Conservation (phyloP, 2,113 vertebrate species). For the Lucifuga dentata region DNA sequence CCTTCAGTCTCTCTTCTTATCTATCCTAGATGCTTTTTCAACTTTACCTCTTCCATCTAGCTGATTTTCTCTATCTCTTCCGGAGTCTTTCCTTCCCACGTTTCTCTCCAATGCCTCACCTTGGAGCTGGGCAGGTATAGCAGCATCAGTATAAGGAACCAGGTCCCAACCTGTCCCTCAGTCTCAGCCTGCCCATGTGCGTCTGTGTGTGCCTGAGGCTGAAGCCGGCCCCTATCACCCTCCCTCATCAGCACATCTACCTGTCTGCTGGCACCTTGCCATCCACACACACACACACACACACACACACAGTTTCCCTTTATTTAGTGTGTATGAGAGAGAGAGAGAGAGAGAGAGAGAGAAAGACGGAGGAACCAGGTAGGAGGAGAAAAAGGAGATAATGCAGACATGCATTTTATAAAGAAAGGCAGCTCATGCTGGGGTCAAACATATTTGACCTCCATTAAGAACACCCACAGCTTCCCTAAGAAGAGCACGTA, state of each 20-base stretch:
- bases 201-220: constrained; percentile 53
- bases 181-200: constrained; percentile 58
- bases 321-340: constrained; percentile 60
- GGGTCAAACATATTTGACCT: constrained; percentile 68
- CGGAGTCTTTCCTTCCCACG: constrained; percentile 59
- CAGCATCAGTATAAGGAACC: constrained; percentile 65
- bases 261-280: constrained; percentile 75
- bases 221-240: constrained; percentile 60
- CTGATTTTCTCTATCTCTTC: constrained; percentile 20
- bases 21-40: constrained; percentile 4
- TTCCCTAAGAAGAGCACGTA: constrained; percentile 34
- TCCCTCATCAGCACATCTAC: constrained; percentile 74
- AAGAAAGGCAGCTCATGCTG: constrained; percentile 45
- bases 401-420: constrained; percentile 28
- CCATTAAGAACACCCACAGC: constrained; percentile 52
- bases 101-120: constrained; percentile 56
- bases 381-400: constrained; percentile 23
- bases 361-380: constrained; percentile 14
- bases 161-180: constrained; percentile 76
- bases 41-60: constrained; percentile 1
- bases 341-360: too few species aligned
- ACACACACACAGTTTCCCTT: constrained; percentile 49
- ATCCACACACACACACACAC: constrained; percentile 26
- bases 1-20: background rate
- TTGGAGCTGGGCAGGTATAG: constrained; percentile 53